These are phyloP conservation scores for Homarus americanus DNA, from an alignment of 1,140 invertebrate genomes.

Conservation along the genomic window DNA sequence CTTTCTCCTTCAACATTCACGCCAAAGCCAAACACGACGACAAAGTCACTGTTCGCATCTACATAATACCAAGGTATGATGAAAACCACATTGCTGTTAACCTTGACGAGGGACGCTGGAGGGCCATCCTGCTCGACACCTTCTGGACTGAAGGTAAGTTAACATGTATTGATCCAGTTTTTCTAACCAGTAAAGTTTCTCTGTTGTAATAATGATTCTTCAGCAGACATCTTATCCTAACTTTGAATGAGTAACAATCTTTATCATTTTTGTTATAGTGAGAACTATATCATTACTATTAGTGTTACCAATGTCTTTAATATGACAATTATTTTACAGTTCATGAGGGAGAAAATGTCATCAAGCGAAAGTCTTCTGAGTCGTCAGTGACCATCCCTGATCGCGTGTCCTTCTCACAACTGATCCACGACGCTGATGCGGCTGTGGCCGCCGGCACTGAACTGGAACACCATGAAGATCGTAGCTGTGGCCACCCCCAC, in stretches of 20 bases:
- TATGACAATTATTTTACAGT: neutral
- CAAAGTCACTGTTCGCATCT: constrained; percentile 81
- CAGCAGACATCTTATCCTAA: too few relatives aligned
- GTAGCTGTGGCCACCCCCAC: neutral
- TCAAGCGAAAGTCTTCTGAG: neutral
- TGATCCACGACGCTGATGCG: neutral
- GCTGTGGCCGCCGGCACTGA: constrained; percentile 20
- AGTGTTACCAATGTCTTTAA: too few relatives aligned
- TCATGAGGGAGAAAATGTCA: neutral
- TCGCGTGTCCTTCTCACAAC: neutral
- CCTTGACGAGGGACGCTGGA: constrained; percentile 80
- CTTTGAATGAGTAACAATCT: too few relatives aligned
- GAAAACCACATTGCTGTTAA: constrained; percentile 79
- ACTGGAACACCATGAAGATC: neutral
- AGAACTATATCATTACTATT: too few relatives aligned
- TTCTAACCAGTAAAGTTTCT: too few relatives aligned
- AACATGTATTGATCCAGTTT: neutral
- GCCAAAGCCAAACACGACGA: constrained; percentile 79
- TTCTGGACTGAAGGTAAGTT: constrained; percentile 77
- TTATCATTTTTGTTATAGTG: too few relatives aligned
- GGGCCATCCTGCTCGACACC: constrained; percentile 84
- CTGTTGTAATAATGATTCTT: too few relatives aligned
- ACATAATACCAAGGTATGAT: constrained; percentile 81
- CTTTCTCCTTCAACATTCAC: constrained; percentile 81
- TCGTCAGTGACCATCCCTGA: constrained; percentile 36